These are phyloP conservation scores for Macroglossus sobrinus DNA, from an alignment of 2,113 vertebrate species.

Conservation along the genomic window DNA sequence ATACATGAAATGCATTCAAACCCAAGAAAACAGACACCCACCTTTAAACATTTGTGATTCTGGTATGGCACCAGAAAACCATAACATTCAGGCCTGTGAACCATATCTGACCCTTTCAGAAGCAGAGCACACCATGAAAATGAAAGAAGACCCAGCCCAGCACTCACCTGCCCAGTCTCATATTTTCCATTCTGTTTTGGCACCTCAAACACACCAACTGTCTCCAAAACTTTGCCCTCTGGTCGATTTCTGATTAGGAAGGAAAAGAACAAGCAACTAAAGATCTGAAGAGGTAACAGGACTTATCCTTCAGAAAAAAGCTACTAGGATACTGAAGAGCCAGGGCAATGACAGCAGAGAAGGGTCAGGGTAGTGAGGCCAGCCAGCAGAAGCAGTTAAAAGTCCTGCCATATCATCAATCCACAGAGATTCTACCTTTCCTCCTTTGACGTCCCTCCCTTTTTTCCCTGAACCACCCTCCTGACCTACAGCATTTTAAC, in stretches of 20 bases:
- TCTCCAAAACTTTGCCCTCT: constrained; percentile 95
- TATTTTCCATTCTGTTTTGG: constrained; percentile 97
- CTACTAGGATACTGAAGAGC: not conserved
- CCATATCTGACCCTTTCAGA: not conserved
- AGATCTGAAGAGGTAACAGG: not conserved
- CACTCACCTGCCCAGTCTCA: constrained; percentile 94
- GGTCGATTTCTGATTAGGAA: constrained; percentile 89
- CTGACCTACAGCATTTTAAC: not conserved
- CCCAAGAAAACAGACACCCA: not conserved
- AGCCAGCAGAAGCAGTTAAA: not conserved
- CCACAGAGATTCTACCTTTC: not conserved
- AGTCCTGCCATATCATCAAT: not conserved
- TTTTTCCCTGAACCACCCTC: not conserved
- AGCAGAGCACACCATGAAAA: not conserved
- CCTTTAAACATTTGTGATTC: not conserved
- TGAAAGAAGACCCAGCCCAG: not conserved
- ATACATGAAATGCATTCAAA: not conserved
- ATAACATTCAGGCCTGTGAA: not conserved
- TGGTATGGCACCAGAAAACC: not conserved
- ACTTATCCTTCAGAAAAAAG: not conserved
- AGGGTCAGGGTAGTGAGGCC: not conserved
- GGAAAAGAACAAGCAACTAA: constrained; percentile 57
- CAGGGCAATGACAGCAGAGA: not conserved
- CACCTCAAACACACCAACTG: constrained; percentile 94
- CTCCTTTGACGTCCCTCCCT: not conserved